Evolutionary conservation across 2,113 vertebrate species (phyloP).

Genomic region (Leucopsar rothschildi): DNA sequence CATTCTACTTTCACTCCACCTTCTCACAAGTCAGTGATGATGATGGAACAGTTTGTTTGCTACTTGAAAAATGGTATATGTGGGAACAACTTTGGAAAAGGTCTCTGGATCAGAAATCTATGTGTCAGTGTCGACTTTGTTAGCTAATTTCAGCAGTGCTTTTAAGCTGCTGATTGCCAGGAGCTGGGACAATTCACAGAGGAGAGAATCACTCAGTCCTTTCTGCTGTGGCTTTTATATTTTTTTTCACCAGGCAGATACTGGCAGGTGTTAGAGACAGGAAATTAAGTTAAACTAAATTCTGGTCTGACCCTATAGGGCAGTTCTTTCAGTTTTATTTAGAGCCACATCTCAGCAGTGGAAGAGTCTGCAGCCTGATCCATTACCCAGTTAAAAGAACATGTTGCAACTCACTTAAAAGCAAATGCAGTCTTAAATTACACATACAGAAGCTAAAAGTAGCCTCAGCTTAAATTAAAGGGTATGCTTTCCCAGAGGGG

Average conservation of each 20-base stretch:
- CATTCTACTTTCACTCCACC: background rate
- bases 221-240: background rate
- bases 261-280: background rate
- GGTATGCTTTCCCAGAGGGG: conserved; percentile 10
- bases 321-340: conserved; percentile 51
- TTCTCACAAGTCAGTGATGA: background rate
- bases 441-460: conserved; percentile 15
- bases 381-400: conserved; percentile 44
- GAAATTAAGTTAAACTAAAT: conserved; percentile 10
- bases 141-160: conserved; percentile 1
- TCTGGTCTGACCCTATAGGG: conserved; percentile 17
- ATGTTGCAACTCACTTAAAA: conserved; percentile 41
- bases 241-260: background rate
- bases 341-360: background rate
- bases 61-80: background rate
- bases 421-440: conserved; percentile 50
- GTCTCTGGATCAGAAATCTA: background rate
- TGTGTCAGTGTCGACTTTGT: background rate
- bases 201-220: background rate
- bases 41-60: background rate
- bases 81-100: background rate
- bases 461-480: conserved; percentile 40
- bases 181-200: background rate
- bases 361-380: background rate
- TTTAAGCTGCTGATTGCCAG: background rate